Base-by-base conservation (phyloP, 2,888 invertebrate species). In the Prenolepis imparis region DNA sequence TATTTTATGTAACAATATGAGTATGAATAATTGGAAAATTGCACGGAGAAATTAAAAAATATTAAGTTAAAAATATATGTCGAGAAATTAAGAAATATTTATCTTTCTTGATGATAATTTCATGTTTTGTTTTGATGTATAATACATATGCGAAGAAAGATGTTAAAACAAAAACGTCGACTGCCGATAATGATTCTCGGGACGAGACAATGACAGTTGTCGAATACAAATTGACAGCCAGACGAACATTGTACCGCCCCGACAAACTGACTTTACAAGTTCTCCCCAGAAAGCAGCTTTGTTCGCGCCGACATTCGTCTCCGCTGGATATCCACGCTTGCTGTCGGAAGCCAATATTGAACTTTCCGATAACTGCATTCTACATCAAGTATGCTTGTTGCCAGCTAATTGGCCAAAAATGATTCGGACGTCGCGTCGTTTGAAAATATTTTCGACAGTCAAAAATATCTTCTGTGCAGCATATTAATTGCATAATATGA, bases 311-410 rank as follows among this genome's bases (percentile, higher is more conserved):
- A 64, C 73, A 81, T 81, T 81, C 74, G 63, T 64, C 81, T 44
- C 41, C 59, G 48, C 66, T 80, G 86, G 86, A 88, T 88, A 85
- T 88, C 88, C 84, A 82, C 5, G 83, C 80, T 73, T 84, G 80
- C 80, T 82, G 66, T 61, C 66, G 73, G 72, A 66, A 82, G 81
- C 86, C 83, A 86, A 88, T 88, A 83, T 84, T 72, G 78, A 80
- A 80, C 78, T 80, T 80, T 5, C 59, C 73, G 78, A 80, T 80
- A 80, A 80, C 78, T 72, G 78, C 44, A 80, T 80, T 80, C 59
- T 44, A 36, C 59, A 36, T 73, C 78, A 72, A 72, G 59, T 80
- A 80, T 48, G 73, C 44, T 44, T 59, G 78, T n/a, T n/a, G 72
- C 44, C 59, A 32, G 57, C 21, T 80, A 80, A 80, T 80, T 80